These are phyloP conservation scores for Athene cunicularia DNA, from an alignment of 2,113 vertebrate species.

Conservation along the genomic window DNA sequence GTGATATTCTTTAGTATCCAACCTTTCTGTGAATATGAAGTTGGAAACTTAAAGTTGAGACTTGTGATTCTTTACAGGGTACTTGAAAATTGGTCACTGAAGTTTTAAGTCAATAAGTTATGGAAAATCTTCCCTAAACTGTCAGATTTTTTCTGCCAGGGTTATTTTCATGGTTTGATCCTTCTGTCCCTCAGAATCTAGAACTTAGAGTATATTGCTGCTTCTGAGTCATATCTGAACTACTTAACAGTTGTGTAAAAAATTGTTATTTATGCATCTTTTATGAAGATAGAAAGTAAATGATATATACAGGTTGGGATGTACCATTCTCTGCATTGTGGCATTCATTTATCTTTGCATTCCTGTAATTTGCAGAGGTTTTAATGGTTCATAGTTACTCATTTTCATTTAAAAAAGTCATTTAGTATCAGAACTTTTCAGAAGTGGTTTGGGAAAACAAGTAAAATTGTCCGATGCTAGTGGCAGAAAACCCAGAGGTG, in stretches of 20 bases:
- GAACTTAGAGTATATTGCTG: background rate
- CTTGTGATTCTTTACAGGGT: background rate
- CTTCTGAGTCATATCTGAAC: background rate
- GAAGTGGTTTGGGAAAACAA: background rate
- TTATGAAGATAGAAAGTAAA: background rate
- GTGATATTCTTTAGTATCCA: background rate
- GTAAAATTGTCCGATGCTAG: background rate
- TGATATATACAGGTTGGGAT: accelerated
- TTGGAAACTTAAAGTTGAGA: background rate
- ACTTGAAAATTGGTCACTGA: background rate
- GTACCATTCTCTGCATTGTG: background rate
- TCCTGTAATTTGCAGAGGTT: background rate
- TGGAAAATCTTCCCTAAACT: background rate
- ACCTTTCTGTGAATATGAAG: background rate
- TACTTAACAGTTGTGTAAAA: background rate
- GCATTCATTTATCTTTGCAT: background rate
- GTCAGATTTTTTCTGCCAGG: background rate
- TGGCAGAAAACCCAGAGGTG: background rate
- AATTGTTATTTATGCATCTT: background rate
- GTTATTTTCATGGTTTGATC: background rate
- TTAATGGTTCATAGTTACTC: background rate
- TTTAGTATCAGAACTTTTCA: background rate
- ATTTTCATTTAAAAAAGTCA: background rate
- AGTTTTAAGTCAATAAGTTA: background rate
- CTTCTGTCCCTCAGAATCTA: background rate